A percentile compares a stretch with the other conserved stretches of the same genome.
Evolutionary conservation across 2,888 invertebrate genomes (phyloP).

Genomic region (Chrysomela aeneicollis): DNA sequence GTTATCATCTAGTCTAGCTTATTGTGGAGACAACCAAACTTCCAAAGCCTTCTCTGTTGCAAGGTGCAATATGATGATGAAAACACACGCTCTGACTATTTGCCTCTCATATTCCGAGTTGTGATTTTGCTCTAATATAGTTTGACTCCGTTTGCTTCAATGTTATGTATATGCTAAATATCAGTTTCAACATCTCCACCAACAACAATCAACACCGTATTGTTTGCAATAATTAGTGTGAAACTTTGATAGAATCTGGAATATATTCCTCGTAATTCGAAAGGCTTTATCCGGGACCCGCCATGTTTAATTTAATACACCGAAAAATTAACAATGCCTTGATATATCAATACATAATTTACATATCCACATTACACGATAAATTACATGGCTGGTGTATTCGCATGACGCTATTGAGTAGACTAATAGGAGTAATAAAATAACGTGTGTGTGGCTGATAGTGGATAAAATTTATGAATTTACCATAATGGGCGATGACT

Average conservation of each 20-base stretch:
- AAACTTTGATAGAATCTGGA: constrained; percentile 36
- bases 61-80: too few relatives aligned
- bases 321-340: constrained; percentile 53
- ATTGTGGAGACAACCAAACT: too few relatives aligned
- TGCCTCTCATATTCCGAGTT: too few relatives aligned
- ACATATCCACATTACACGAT: constrained; percentile 54
- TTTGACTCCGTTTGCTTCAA: too few relatives aligned
- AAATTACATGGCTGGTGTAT: constrained; percentile 45
- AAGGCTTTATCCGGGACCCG: constrained; percentile 29
- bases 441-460: constrained; percentile 10
- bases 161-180: neutral
- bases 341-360: constrained; percentile 53
- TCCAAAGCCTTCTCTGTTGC: too few relatives aligned
- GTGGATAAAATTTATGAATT: constrained; percentile 18
- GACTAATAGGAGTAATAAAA: constrained; percentile 21
- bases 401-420: constrained; percentile 43
- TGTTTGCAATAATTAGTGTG: neutral
- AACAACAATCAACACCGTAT: neutral
- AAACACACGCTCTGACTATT: too few relatives aligned
- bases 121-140: too few relatives aligned
- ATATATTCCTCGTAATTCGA: constrained; percentile 34
- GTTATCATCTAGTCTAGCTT: too few relatives aligned
- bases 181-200: neutral
- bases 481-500: neutral
- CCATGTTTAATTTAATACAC: constrained; percentile 53